A percentile compares a stretch with the other conserved stretches of the same genome.
phyloP scores from a whole-genome alignment of 92 coral and sea anemone species.

The Palythoa heliodiscus region DNA sequence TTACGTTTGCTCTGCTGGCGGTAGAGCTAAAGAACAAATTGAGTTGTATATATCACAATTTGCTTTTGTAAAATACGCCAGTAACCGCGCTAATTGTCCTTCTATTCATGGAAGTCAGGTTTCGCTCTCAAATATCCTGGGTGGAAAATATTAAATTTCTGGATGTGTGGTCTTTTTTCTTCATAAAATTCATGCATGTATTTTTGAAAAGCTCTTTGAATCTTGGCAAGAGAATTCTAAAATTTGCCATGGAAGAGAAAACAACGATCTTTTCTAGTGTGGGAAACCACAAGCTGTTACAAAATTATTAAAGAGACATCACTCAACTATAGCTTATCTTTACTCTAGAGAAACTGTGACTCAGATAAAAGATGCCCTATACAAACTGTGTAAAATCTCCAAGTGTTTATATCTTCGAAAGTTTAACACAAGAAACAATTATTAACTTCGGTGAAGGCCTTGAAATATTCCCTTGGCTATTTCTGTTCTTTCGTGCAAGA shows the following conservation, averaged over 20 bases:
- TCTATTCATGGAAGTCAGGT: slow-evolving; percentile 49
- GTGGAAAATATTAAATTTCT: slow-evolving; percentile 42
- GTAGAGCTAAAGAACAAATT: slow-evolving; percentile 7
- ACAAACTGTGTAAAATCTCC: not conserved
- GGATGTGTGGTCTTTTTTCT: slow-evolving; percentile 33
- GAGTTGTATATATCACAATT: slow-evolving; percentile 32
- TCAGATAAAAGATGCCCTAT: slow-evolving; percentile 18
- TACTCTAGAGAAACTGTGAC: slow-evolving; percentile 32
- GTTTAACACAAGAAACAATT: slow-evolving; percentile 9
- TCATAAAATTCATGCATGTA: slow-evolving; percentile 10
- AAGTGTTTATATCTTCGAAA: not conserved
- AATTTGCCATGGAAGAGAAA: not conserved
- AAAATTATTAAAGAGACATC: slow-evolving; percentile 37
- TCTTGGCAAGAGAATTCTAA: slow-evolving; percentile 22
- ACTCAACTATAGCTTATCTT: slow-evolving; percentile 42
- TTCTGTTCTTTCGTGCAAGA: slow-evolving; percentile 38
- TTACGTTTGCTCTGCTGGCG: slow-evolving; percentile 38
- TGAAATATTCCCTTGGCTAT: not conserved
- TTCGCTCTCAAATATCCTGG: slow-evolving; percentile 46
- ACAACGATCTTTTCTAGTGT: slow-evolving; percentile 1
- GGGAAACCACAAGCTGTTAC: slow-evolving; percentile 43
- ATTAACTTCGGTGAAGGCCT: not conserved
- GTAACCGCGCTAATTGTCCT: slow-evolving; percentile 33
- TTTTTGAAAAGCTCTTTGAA: slow-evolving; percentile 4
- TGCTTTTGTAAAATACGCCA: slow-evolving; percentile 42